Conservation (phyloP, 2,888 invertebrate genomes). For the Podotricha telesiphe region DNA sequence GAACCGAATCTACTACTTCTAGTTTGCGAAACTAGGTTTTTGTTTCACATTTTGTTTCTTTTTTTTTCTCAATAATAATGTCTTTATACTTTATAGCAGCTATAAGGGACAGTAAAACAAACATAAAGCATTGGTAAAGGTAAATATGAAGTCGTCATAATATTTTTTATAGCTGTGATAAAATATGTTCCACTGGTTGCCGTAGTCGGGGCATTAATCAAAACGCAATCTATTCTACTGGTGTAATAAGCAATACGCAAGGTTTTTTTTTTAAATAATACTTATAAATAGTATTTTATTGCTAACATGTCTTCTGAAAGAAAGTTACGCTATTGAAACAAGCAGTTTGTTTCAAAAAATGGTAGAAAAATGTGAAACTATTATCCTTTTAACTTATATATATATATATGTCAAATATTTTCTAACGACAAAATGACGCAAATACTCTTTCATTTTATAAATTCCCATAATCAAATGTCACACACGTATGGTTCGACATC, state of each 20-base stretch:
- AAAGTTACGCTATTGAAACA: no score
- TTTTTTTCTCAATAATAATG: conserved; percentile 18
- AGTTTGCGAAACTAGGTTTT: background rate
- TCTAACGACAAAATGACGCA: background rate
- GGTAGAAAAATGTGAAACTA: background rate
- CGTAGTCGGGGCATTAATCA: conserved; percentile 37
- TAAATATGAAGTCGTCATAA: conserved; percentile 55
- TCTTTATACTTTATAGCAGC: conserved; percentile 44
- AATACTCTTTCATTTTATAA: background rate
- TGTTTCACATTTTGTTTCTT: background rate
- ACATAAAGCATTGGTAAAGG: conserved; percentile 50
- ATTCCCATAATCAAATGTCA: background rate
- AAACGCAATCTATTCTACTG: conserved; percentile 31
- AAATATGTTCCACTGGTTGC: conserved; percentile 48
- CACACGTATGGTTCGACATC: conserved; percentile 20
- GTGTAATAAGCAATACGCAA: conserved; percentile 2
- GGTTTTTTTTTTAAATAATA: background rate
- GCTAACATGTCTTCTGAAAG: background rate
- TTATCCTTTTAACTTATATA: background rate
- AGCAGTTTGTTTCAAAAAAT: no score
- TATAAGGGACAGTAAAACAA: conserved; percentile 52
- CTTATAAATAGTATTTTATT: background rate
- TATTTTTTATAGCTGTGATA: conserved; percentile 57
- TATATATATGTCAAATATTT: background rate
- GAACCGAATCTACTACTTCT: background rate